Evolutionary conservation across 2,888 invertebrate genomes (phyloP).

Genomic region (Aproaerema taeniolella): DNA sequence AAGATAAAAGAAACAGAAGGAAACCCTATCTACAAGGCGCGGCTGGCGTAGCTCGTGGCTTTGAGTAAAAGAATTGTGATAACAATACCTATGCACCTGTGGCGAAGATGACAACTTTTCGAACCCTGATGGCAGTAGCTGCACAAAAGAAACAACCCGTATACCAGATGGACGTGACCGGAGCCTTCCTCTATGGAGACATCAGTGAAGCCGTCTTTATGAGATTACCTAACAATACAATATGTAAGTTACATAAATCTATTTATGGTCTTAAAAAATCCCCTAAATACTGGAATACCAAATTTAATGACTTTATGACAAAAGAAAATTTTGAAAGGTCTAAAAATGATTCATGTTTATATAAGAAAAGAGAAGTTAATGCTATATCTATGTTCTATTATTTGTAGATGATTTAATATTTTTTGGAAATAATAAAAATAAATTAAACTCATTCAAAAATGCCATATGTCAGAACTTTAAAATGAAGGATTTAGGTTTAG

Average conservation of each 20-base stretch:
- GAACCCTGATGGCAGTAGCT: slow-evolving; percentile 10
- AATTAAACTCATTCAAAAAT: slow-evolving; percentile 9
- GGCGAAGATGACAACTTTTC: slow-evolving; percentile 14
- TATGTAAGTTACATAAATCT: slow-evolving; percentile 17
- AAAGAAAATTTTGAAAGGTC: slow-evolving; percentile 15
- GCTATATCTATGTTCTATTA: slow-evolving; percentile 14
- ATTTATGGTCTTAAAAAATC: slow-evolving; percentile 21
- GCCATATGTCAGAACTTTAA: slow-evolving; percentile 12
- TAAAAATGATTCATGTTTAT: slow-evolving; percentile 16
- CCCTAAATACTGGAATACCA: slow-evolving; percentile 19
- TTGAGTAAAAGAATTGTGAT: slow-evolving; percentile 13
- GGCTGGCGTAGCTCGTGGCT: slow-evolving; percentile 17
- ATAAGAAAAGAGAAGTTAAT: slow-evolving; percentile 11
- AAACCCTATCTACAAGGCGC: slow-evolving; percentile 11
- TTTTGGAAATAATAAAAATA: slow-evolving; percentile 13
- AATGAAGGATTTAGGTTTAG: too few species aligned
- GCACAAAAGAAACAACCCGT: slow-evolving; percentile 6
- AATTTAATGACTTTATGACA: slow-evolving; percentile 17
- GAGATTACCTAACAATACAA: slow-evolving; percentile 19
- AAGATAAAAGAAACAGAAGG: slow-evolving; percentile 8
- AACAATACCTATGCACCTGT: slow-evolving; percentile 16
- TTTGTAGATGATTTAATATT: slow-evolving; percentile 17
- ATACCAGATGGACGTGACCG: slow-evolving; percentile 20
- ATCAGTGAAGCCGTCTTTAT: slow-evolving; percentile 18
- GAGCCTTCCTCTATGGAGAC: slow-evolving; percentile 18